phyloP scores from a whole-genome alignment of 2,113 vertebrate species.

The Gopherus evgoodei region DNA sequence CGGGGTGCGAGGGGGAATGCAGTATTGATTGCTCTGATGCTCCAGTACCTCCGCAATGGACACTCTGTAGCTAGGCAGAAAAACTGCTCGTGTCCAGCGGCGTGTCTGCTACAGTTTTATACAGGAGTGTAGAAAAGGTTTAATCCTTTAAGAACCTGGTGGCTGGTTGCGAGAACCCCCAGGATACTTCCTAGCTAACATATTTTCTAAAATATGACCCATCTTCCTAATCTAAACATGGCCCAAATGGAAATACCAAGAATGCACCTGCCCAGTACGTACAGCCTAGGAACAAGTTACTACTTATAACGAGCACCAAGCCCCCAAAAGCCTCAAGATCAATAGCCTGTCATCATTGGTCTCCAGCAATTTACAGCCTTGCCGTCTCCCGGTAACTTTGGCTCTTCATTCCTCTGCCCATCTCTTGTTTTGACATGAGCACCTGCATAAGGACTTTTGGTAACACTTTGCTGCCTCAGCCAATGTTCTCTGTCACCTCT shows the following conservation, averaged over 20 bases:
- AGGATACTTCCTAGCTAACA: background rate
- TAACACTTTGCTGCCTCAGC: background rate
- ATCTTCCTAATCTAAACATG: background rate
- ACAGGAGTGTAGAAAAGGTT: background rate
- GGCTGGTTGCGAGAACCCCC: background rate
- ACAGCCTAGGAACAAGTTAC: background rate
- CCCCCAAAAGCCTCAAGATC: background rate
- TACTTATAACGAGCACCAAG: background rate
- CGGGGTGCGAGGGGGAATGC: background rate
- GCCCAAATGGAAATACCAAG: background rate
- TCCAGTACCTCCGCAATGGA: background rate
- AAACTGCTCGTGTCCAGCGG: background rate
- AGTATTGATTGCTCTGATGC: background rate
- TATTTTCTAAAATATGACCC: background rate
- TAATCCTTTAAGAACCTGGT: background rate
- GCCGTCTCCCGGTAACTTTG: background rate
- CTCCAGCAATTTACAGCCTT: background rate
- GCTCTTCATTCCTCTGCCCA: background rate
- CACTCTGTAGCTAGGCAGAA: background rate
- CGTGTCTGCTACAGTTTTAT: background rate
- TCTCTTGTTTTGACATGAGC: background rate
- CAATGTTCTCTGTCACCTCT: background rate
- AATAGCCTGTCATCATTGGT: background rate
- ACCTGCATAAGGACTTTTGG: background rate
- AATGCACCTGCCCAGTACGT: background rate